Percentiles rank a stretch among this genome's conserved stretches.
phyloP scores from a whole-genome alignment of 2,113 vertebrate species.

The Sigmodon hispidus region DNA sequence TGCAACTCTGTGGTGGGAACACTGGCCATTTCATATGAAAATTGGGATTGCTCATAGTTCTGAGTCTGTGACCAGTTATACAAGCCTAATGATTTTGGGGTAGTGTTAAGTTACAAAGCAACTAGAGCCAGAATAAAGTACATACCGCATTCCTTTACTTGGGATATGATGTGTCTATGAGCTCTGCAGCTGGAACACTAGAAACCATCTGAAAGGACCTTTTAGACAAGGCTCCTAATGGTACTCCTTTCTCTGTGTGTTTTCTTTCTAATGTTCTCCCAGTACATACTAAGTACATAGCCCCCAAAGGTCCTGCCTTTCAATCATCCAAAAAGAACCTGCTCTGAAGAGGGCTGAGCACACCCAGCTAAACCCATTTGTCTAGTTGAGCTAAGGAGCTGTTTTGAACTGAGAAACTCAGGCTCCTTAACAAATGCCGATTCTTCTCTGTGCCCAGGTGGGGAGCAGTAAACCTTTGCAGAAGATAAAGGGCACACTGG shows the following conservation, averaged over 20 bases:
- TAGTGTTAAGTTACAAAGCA: neutral
- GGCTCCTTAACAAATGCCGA: neutral
- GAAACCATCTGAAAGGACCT: neutral
- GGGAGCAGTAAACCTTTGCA: neutral
- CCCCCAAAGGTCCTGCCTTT: neutral
- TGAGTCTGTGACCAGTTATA: neutral
- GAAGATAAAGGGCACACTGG: rapidly evolving
- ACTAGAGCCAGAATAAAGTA: neutral
- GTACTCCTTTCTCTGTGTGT: neutral
- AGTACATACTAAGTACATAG: neutral
- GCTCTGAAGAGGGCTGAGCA: neutral
- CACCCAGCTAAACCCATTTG: neutral
- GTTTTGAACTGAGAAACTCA: neutral
- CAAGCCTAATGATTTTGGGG: neutral
- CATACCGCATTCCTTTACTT: neutral
- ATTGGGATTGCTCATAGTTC: slow-evolving; percentile 6
- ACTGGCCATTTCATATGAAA: neutral
- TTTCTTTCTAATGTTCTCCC: neutral
- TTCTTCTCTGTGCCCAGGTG: neutral
- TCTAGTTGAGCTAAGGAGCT: neutral
- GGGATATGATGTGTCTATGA: neutral
- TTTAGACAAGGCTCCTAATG: neutral
- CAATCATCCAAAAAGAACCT: neutral
- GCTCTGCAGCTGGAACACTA: neutral
- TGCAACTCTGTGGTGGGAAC: neutral